Evolutionary conservation across 2,797 vertebrate genomes (phyloP).

Genomic region (Uromys caudimaculatus): DNA sequence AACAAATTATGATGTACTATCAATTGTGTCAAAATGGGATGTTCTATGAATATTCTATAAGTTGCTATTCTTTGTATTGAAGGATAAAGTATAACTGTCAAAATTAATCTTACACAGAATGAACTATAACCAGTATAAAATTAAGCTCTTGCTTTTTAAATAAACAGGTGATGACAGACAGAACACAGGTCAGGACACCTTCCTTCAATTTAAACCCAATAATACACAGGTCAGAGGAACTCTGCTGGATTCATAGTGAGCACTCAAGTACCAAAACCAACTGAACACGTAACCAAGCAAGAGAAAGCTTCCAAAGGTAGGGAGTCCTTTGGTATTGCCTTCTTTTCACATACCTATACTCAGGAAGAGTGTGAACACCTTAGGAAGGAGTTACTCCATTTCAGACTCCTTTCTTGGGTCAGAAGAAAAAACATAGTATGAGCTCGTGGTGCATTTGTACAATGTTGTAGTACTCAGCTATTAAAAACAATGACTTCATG

Average conservation of each 20-base stretch:
- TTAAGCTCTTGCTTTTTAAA: neutral
- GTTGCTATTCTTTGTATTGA: neutral
- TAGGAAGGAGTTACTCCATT: neutral
- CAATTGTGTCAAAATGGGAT: neutral
- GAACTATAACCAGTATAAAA: neutral
- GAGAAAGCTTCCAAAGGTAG: neutral
- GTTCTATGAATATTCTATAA: neutral
- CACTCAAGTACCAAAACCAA: neutral
- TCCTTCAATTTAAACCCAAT: neutral
- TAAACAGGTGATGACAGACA: neutral
- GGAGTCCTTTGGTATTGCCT: neutral
- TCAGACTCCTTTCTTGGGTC: neutral
- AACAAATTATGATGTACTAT: neutral
- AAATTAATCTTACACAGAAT: neutral
- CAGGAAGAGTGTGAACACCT: neutral
- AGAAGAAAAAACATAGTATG: neutral
- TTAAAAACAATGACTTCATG: too few relatives aligned
- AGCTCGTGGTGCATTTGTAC: too few relatives aligned
- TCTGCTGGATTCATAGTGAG: neutral
- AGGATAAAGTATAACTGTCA: neutral
- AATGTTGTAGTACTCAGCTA: too few relatives aligned
- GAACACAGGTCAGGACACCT: neutral
- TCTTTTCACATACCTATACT: neutral
- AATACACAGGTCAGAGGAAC: neutral
- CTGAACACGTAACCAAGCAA: neutral